Evolutionary conservation across 1,140 invertebrate genomes (phyloP).

Genomic region (Neocloeon triangulifer): DNA sequence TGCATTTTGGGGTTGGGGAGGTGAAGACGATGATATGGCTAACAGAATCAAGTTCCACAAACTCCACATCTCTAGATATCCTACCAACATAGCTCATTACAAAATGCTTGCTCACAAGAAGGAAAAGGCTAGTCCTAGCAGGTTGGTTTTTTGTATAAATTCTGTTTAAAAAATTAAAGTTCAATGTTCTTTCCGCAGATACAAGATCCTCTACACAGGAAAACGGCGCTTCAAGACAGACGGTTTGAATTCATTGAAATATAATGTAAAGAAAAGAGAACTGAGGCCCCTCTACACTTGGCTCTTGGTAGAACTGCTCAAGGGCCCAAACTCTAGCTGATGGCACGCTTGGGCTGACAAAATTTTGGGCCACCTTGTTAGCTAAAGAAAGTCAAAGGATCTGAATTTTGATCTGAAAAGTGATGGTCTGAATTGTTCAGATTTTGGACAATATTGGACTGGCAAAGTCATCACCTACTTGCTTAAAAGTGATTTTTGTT

Average conservation of each 20-base stretch:
- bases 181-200: constrained; percentile 27
- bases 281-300: constrained; percentile 51
- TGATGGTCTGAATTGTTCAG: too few relatives aligned
- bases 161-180: constrained; percentile 1
- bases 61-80: constrained; percentile 67
- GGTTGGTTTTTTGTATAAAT: constrained; percentile 27
- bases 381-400: too few relatives aligned
- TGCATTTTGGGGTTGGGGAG: constrained; percentile 82
- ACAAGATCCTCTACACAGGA: constrained; percentile 60
- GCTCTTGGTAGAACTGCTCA: constrained; percentile 42
- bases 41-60: constrained; percentile 55
- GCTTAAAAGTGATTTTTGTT: too few relatives aligned
- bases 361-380: too few relatives aligned
- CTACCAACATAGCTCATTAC: constrained; percentile 65
- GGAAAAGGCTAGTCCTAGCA: constrained; percentile 68
- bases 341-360: constrained; percentile 16
- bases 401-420: too few relatives aligned
- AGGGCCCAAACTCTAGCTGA: constrained; percentile 29
- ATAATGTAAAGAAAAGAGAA: constrained; percentile 42
- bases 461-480: too few relatives aligned
- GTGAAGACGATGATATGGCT: constrained; percentile 82
- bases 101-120: constrained; percentile 78
- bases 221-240: constrained; percentile 61
- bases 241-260: constrained; percentile 69
- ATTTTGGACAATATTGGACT: too few relatives aligned